phyloP scores from a whole-genome alignment of 92 coral and sea anemone genomes.

The Parazoanthus atlanticus region DNA sequence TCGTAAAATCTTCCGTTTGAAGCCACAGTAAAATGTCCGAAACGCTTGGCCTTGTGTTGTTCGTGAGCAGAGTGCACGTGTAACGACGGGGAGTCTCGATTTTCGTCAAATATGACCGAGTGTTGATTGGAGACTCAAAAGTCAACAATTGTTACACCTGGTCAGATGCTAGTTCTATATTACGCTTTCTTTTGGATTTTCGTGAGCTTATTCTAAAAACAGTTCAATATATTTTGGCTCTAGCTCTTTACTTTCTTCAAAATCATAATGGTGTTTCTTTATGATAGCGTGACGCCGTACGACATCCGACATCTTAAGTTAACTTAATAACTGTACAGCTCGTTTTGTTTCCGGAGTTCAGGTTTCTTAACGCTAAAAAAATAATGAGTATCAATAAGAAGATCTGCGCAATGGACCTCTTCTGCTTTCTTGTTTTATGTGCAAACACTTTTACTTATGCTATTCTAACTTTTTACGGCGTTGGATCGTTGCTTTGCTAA shows the following conservation, averaged over 20 bases:
- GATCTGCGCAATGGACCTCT: background rate
- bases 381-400: background rate
- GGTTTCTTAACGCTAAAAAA: background rate
- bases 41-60: conserved; percentile 5
- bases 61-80: conserved; percentile 19
- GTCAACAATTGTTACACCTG: conserved; percentile 16
- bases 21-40: conserved; percentile 9
- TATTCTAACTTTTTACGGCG: background rate
- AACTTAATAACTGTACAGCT: background rate
- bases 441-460: background rate
- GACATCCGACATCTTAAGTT: background rate
- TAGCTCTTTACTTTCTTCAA: background rate
- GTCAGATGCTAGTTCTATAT: background rate
- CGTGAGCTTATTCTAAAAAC: background rate
- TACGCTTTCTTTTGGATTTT: background rate
- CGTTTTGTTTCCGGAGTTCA: conserved; percentile 12
- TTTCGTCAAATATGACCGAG: conserved; percentile 20
- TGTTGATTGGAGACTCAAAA: conserved; percentile 23
- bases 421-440: background rate
- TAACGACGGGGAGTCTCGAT: conserved; percentile 17
- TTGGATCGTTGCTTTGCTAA: background rate
- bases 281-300: background rate
- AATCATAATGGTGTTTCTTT: background rate
- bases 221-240: background rate
- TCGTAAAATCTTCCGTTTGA: conserved; percentile 18